Evolutionary conservation across 1,140 invertebrate genomes (phyloP), one percentile per base, ranked within the genome.

Genomic region (Temnothorax longispinosus): DNA sequence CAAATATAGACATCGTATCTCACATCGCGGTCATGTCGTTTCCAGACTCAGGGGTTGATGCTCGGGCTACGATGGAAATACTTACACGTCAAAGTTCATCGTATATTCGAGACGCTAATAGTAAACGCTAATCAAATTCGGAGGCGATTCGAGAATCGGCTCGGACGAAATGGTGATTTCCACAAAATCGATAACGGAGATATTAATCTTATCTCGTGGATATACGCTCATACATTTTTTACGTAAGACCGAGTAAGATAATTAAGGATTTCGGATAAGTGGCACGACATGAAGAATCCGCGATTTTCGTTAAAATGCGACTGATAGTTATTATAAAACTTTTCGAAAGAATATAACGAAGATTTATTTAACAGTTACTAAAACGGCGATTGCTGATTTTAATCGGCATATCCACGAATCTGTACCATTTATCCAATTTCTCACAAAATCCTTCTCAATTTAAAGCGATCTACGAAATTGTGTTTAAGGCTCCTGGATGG

Each of bases 51-150:
- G 38, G 7, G 8, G 41, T 58, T 38, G 32, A 21, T 69, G 32
- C 11, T 69, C n/a, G 38, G 15, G 8, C 21, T n/a, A 44, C 5
- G 13, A 74, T 54, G 18, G 10, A 60, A 84, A 84, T 84, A 82
- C 80, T 82, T 82, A 84, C 80, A 74, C 52, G 80, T 82, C 69
- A 74, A 60, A 60, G 32, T 50, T 75, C 38, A 64, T 74, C 38
- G 27, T 18, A 50, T 60, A 75, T 56, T 50, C 41, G 71, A 11
- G 4, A 27, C 27, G 27, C 1, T 27, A 27, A 27, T 27, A 27
- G 27, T 27, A 27, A 35, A 58, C 15, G 27, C 62, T 67, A 65
- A 69, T 82, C 4, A 35, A 82, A 27, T 58, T 58, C 35, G 56
- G 6, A 74, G 54, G 41, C 41, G 69, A 82, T 74, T n/a, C 67